Conservation (phyloP, 1,140 invertebrate species). For the Orius laevigatus region DNA sequence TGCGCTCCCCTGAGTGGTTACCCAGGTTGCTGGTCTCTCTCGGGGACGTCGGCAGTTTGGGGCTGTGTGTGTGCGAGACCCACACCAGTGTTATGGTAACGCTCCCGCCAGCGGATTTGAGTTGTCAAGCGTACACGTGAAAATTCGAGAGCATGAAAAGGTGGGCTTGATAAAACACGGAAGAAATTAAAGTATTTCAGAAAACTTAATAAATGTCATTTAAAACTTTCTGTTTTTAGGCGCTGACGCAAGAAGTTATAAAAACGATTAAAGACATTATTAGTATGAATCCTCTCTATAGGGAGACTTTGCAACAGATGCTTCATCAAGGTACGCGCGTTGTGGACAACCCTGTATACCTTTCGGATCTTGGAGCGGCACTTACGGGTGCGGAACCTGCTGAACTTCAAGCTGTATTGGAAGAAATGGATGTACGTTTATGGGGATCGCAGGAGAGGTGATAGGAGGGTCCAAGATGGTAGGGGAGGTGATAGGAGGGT, state of each 20-base stretch:
- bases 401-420: conserved; percentile 86
- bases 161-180: conserved; percentile 75
- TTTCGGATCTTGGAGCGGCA: conserved; percentile 91
- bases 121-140: no score
- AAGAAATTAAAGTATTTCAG: conserved; percentile 75
- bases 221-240: conserved; percentile 33
- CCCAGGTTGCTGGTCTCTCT: no score
- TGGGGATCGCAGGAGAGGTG: no score
- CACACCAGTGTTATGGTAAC: no score
- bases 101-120: no score
- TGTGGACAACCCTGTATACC: conserved; percentile 96
- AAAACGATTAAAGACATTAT: conserved; percentile 97
- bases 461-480: no score
- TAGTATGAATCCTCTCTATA: conserved; percentile 84
- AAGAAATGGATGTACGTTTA: conserved; percentile 82
- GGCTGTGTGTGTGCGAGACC: no score
- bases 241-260: conserved; percentile 90
- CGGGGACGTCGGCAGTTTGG: no score
- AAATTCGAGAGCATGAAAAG: no score
- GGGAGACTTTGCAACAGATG: conserved; percentile 84
- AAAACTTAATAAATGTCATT: background rate
- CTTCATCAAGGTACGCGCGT: conserved; percentile 87
- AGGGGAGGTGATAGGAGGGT: no score
- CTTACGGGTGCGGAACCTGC: conserved; percentile 80
- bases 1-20: no score